These are phyloP conservation scores for Drosophila leontia DNA, from an alignment of 1,140 invertebrate genomes.

Conservation along the genomic window DNA sequence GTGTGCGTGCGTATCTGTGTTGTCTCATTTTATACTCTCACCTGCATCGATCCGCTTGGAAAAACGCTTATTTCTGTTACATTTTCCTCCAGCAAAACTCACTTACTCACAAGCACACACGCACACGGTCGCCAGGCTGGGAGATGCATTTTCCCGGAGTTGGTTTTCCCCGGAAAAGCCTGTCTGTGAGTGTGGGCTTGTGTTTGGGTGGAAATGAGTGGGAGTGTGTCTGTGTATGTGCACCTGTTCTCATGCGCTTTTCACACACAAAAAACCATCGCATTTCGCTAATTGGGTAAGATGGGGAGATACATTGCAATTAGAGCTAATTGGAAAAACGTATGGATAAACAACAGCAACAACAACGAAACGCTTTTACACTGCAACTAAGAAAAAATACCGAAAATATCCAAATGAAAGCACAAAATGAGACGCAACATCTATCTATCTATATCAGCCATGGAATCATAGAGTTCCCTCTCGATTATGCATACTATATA, in stretches of 20 bases:
- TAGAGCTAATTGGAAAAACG: constrained; percentile 52
- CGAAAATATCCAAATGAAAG: constrained; percentile 37
- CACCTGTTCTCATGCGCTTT: constrained; percentile 35
- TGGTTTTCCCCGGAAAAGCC: neutral
- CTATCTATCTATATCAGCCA: constrained; percentile 13
- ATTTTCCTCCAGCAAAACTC: constrained; percentile 11
- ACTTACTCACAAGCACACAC: constrained; percentile 1
- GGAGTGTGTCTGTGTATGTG: constrained; percentile 27
- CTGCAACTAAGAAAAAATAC: constrained; percentile 57
- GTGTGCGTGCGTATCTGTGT: constrained; percentile 46
- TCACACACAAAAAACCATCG: constrained; percentile 19
- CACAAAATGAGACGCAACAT: constrained; percentile 38
- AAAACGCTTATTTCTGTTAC: constrained; percentile 40
- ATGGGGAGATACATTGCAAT: constrained; percentile 43
- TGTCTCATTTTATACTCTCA: constrained; percentile 42
- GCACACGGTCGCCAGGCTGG: neutral
- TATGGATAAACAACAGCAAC: constrained; percentile 19
- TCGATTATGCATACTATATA: constrained; percentile 28
- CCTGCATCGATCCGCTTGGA: constrained; percentile 42
- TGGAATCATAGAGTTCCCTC: constrained; percentile 29
- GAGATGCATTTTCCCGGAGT: constrained; percentile 22
- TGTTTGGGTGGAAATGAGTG: neutral
- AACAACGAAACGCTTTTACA: constrained; percentile 77
- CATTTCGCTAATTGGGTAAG: constrained; percentile 48
- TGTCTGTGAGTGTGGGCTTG: neutral